Percentiles rank a stretch among this genome's conserved stretches.
These are phyloP conservation scores for Cyclophora punctaria DNA, from an alignment of 2,888 invertebrate species.

Conservation along the genomic window DNA sequence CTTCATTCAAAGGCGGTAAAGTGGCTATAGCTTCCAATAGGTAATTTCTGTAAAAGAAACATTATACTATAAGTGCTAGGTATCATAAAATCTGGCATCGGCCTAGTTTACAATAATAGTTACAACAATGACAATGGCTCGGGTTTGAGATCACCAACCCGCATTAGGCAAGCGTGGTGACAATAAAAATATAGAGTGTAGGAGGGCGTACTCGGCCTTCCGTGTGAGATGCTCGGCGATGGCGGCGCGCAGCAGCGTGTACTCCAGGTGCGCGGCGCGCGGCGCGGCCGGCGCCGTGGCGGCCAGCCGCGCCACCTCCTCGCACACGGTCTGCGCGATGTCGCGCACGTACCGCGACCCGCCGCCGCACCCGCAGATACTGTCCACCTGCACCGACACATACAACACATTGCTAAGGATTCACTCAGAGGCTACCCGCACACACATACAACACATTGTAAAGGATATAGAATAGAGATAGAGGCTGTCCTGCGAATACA, in stretches of 20 bases:
- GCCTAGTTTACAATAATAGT: too few species aligned
- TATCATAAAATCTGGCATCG: too few species aligned
- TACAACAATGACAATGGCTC: too few species aligned
- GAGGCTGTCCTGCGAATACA: too few species aligned
- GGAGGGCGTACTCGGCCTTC: slow-evolving; percentile 52
- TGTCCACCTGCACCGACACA: slow-evolving; percentile 76
- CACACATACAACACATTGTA: too few species aligned
- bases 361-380: slow-evolving; percentile 48
- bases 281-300: slow-evolving; percentile 60
- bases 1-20: slow-evolving; percentile 79
- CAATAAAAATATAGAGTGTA: too few species aligned
- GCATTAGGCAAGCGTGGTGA: too few species aligned
- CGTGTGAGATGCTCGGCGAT: slow-evolving; percentile 51
- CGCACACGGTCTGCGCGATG: slow-evolving; percentile 93
- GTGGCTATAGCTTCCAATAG: slow-evolving; percentile 88
- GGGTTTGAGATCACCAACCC: too few species aligned
- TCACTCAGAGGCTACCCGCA: too few species aligned
- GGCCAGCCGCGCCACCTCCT: slow-evolving; percentile 92
- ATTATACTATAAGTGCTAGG: too few species aligned
- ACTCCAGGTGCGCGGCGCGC: slow-evolving; percentile 81
- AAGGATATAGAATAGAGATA: too few species aligned
- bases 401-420: too few species aligned
- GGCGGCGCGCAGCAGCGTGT: slow-evolving; percentile 48
- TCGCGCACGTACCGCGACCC: slow-evolving; percentile 82
- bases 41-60: slow-evolving; percentile 75